A percentile compares a stretch with the other conserved stretches of the same genome.
phyloP scores from a whole-genome alignment of 2,888 invertebrate species.

The Hoplodrina blanda region DNA sequence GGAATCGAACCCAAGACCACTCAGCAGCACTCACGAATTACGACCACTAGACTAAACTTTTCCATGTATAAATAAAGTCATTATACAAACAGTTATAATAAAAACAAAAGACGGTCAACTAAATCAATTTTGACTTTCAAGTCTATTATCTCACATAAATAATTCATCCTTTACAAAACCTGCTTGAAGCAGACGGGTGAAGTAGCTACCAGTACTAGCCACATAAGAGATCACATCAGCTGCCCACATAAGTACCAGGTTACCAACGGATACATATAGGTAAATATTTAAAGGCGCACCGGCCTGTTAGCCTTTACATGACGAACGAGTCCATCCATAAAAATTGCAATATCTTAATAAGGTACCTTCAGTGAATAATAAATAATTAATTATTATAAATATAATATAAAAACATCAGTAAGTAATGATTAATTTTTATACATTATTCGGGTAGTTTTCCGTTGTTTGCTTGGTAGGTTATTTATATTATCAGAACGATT shows the following conservation, averaged over 20 bases:
- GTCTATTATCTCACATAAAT: conserved; percentile 31
- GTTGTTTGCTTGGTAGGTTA: background rate
- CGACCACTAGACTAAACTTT: no score
- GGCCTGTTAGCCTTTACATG: conserved; percentile 73
- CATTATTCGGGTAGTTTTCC: conserved; percentile 24
- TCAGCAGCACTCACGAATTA: no score
- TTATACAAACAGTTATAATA: background rate
- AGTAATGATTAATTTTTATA: conserved; percentile 48
- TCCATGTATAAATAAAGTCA: background rate
- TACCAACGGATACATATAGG: conserved; percentile 31
- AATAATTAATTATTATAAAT: conserved; percentile 82
- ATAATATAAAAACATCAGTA: conserved; percentile 48
- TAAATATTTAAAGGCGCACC: conserved; percentile 44
- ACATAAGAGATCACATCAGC: conserved; percentile 80
- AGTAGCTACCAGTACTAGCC: conserved; percentile 66
- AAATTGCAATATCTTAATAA: conserved; percentile 87
- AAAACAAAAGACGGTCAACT: background rate
- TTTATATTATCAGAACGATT: conserved; percentile 1
- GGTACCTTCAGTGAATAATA: conserved; percentile 80
- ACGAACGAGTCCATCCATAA: conserved; percentile 82
- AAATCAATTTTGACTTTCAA: conserved; percentile 26
- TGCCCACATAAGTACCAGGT: conserved; percentile 53
- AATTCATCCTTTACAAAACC: conserved; percentile 39
- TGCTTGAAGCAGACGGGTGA: conserved; percentile 43
- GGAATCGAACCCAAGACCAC: no score